Conservation (phyloP, 2,888 invertebrate species). For the Ochlodes sylvanus region DNA sequence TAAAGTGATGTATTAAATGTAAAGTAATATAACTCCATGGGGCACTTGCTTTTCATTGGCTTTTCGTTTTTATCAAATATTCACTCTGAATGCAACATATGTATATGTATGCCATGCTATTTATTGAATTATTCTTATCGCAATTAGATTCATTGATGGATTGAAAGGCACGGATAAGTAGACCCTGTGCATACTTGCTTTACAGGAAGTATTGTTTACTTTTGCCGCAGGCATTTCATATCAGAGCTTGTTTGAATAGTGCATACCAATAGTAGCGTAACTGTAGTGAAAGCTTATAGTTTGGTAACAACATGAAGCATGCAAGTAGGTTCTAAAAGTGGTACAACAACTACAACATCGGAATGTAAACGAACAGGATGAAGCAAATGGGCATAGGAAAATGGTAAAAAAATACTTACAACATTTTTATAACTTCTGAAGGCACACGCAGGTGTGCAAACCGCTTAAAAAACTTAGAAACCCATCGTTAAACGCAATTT, state of each 20-base stretch:
- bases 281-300: neutral
- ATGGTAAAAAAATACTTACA: constrained; percentile 83
- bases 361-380: constrained; percentile 1
- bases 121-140: too few relatives aligned
- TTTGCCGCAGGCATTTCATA: neutral
- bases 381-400: neutral
- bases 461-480: constrained; percentile 87
- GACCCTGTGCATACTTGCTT: too few relatives aligned
- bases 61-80: too few relatives aligned
- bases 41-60: too few relatives aligned
- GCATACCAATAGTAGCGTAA: neutral
- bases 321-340: constrained; percentile 1
- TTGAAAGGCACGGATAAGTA: too few relatives aligned
- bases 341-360: neutral
- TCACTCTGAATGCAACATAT: too few relatives aligned
- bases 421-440: constrained; percentile 86
- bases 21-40: too few relatives aligned
- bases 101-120: too few relatives aligned
- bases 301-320: neutral
- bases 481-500: constrained; percentile 88
- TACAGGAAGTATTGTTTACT: neutral
- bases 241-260: neutral
- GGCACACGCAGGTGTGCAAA: constrained; percentile 91
- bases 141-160: too few relatives aligned
- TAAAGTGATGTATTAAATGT: too few relatives aligned